Base-by-base conservation (phyloP, 2,888 invertebrate genomes). In the Brachynemurus nebulosus region DNA sequence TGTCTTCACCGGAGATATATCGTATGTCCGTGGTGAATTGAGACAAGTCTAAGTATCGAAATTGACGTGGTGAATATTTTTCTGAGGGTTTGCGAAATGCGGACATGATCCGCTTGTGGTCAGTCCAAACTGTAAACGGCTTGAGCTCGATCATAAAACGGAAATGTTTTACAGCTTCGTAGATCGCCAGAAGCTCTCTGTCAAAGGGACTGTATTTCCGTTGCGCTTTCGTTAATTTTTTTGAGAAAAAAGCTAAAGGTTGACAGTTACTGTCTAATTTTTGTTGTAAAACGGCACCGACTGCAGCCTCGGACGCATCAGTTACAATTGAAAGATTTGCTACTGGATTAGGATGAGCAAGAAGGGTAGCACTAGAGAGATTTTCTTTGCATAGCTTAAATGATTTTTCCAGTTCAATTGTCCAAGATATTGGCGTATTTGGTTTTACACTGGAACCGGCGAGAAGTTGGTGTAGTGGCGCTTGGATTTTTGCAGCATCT, bases 161-260 rank as follows among this genome's bases (percentile, higher is more conserved):
- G 48, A 63, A 64, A 45, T 60, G 50, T 40, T 55, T 55, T 1
- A 64, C 51, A 1, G 58, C 57, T 40, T 53, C 47, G 43, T 62
- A 65, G 3, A 59, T 57, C 0, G 61, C 63, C 3, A 61, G 49
- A 0, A 66, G 53, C 49, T 64, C 61, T 43, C 59, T 20, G 40
- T 64, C 59, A 45, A 61, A 62, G 7, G 44, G 17, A 11, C 39
- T 30, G 17, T 35, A 35, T 7, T 8, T n/a, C 17, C 12, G 12
- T 12, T 35, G 35, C 8, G 35, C 8, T 35, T 4, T 9, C 3
- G 35, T n/a, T 16, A 5, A 7, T 9, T 8, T 9, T 14, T 17
- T 14, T 3, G 35, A 35, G 12, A 35, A 35, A 12, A 35, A 35
- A 14, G 11, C 4, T 8, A 61, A 40, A 0, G 61, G 59, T 45